phyloP scores from a whole-genome alignment of 2,888 invertebrate genomes.

The Chymomyza amoena region DNA sequence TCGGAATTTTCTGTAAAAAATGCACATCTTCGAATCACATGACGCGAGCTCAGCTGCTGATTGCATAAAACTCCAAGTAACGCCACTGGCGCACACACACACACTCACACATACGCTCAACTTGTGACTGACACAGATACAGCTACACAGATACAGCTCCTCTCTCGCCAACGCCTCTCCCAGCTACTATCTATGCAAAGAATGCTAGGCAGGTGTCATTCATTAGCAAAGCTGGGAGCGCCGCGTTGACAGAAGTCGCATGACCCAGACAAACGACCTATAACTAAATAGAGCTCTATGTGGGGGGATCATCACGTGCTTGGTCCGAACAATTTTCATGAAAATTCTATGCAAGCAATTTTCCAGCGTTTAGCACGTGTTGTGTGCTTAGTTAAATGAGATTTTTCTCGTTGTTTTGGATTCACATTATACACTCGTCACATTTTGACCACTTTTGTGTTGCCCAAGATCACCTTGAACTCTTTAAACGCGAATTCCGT shows the following conservation, averaged over 20 bases:
- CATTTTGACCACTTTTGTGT: neutral
- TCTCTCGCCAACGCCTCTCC: neutral
- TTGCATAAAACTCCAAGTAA: constrained; percentile 65
- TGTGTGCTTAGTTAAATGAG: too few species aligned
- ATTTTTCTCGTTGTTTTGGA: neutral
- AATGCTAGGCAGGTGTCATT: neutral
- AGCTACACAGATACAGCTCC: constrained; percentile 24
- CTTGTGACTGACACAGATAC: neutral
- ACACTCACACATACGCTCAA: neutral
- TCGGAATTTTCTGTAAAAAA: neutral
- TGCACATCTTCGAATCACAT: constrained; percentile 43
- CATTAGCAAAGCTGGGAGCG: constrained; percentile 28
- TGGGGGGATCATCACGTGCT: constrained; percentile 54
- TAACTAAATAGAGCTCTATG: constrained; percentile 13
- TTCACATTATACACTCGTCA: too few species aligned
- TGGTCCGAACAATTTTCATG: neutral
- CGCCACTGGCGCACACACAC: constrained; percentile 35
- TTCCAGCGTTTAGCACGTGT: constrained; percentile 9
- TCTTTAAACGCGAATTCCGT: constrained; percentile 19
- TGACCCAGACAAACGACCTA: constrained; percentile 33
- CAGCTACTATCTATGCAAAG: neutral
- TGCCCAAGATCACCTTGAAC: constrained; percentile 58
- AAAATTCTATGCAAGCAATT: constrained; percentile 21
- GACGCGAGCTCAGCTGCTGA: constrained; percentile 44
- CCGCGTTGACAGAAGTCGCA: constrained; percentile 44